Evolutionary conservation across 2,113 vertebrate genomes (phyloP).

Genomic region (Craseonycteris thonglongyai): DNA sequence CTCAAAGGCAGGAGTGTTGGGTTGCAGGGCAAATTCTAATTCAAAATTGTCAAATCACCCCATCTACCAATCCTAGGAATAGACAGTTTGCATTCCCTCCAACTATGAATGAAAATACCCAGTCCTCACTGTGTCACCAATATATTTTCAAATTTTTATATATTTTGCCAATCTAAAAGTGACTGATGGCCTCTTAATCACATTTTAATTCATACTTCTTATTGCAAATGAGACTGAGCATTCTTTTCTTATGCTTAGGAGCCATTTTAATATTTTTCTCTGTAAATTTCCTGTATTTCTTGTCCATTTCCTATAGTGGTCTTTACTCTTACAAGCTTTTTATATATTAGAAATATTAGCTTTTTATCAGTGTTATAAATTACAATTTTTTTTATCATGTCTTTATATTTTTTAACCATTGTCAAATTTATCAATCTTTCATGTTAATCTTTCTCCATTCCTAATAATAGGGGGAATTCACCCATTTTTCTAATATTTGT

Average conservation of each 20-base stretch:
- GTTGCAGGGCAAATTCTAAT: not conserved
- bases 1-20: not conserved
- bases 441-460: not conserved
- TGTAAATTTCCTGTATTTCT: not conserved
- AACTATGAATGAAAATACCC: not conserved
- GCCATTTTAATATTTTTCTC: not conserved
- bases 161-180: not conserved
- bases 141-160: not conserved
- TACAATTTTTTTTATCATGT: not conserved
- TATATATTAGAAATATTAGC: not conserved
- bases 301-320: not conserved
- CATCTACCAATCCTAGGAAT: not conserved
- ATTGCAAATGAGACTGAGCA: not conserved
- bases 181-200: not conserved
- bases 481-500: not conserved
- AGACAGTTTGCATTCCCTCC: not conserved
- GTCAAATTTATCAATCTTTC: not conserved
- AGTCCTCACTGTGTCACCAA: not conserved
- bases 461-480: not conserved
- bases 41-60: not conserved
- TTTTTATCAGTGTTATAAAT: not conserved
- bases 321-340: not conserved
- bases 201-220: not conserved
- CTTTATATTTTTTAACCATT: not conserved
- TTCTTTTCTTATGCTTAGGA: not conserved